phyloP scores from a whole-genome alignment of 2,797 vertebrate species.

The Sebastes trivittatus region DNA sequence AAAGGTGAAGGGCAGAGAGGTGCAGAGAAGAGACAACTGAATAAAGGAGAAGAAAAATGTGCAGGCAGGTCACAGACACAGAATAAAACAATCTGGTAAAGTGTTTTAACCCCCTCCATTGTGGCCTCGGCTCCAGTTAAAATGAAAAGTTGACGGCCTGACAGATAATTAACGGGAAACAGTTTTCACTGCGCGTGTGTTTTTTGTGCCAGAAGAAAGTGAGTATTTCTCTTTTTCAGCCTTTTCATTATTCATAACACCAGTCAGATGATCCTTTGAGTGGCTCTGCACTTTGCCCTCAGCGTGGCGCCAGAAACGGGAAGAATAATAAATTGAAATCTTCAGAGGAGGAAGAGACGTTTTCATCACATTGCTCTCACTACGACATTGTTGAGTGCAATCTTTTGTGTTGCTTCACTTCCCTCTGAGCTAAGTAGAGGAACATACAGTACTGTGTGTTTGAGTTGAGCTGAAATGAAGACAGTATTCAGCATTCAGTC shows the following conservation, averaged over 20 bases:
- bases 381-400: background rate
- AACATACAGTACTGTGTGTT: background rate
- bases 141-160: background rate
- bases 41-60: slow-evolving; percentile 29
- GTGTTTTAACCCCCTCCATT: slow-evolving; percentile 37
- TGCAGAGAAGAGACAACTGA: background rate
- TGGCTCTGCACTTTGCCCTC: slow-evolving; percentile 4
- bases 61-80: slow-evolving; percentile 31
- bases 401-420: slow-evolving; percentile 34
- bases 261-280: background rate
- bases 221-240: background rate
- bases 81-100: slow-evolving; percentile 46
- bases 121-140: background rate
- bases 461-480: background rate
- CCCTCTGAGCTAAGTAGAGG: background rate
- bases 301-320: slow-evolving; percentile 9
- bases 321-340: slow-evolving; percentile 8
- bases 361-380: slow-evolving; percentile 1
- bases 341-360: background rate
- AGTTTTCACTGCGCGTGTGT: background rate
- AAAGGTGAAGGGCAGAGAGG: slow-evolving; percentile 44
- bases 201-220: background rate
- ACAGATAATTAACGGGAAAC: background rate
- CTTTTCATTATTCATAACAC: slow-evolving; percentile 24
- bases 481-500: background rate